Evolutionary conservation across 2,888 invertebrate genomes (phyloP).

Genomic region (Oxyteleia sp.): DNA sequence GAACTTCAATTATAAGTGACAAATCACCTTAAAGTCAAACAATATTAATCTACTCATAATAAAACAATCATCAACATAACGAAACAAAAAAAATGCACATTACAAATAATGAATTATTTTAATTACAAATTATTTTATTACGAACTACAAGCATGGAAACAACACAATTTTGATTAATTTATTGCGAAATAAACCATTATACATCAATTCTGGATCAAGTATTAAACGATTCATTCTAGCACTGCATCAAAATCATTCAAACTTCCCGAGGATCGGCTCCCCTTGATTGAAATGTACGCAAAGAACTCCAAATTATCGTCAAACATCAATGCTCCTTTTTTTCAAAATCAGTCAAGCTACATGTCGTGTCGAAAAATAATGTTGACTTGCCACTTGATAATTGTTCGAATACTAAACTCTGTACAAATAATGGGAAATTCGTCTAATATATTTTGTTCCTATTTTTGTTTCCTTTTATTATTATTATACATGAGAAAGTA

Average conservation of each 20-base stretch:
- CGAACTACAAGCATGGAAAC: neutral
- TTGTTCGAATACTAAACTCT: conserved; percentile 32
- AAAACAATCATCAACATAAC: no score
- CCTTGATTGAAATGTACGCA: conserved; percentile 14
- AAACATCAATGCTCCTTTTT: conserved; percentile 21
- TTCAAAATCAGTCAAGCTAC: conserved; percentile 34
- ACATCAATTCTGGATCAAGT: conserved; percentile 43
- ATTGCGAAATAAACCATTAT: conserved; percentile 44
- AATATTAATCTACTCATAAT: no score
- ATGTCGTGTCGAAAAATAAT: conserved; percentile 30
- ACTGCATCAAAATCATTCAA: conserved; percentile 31
- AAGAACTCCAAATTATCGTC: conserved; percentile 4
- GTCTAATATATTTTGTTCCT: conserved; percentile 47
- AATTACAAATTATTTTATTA: no score
- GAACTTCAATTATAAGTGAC: no score
- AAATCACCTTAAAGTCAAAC: no score
- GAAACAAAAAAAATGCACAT: no score
- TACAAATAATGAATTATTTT: no score
- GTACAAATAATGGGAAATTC: conserved; percentile 49
- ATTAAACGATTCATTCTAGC: conserved; percentile 38
- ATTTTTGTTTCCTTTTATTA: conserved; percentile 37
- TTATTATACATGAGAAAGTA: conserved; percentile 65
- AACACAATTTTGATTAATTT: conserved; percentile 50
- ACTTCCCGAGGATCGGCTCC: neutral
- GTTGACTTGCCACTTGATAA: conserved; percentile 16